Conservation (phyloP, 2,797 vertebrate species). For the Pseudopleuronectes americanus region DNA sequence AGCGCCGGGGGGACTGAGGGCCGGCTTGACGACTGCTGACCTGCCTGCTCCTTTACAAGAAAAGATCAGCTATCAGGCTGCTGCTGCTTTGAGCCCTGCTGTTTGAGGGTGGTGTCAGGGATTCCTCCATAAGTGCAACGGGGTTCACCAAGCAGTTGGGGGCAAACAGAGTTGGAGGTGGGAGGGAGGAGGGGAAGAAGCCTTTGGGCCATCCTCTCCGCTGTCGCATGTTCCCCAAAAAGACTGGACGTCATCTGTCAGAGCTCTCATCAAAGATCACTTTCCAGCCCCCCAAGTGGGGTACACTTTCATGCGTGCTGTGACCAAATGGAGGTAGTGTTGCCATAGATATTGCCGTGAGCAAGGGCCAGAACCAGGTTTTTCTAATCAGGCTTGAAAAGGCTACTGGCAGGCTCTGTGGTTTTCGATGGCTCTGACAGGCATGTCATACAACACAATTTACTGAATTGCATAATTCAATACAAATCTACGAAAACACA, state of each 20-base stretch:
- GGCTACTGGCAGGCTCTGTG: conserved; percentile 57
- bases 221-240: conserved; percentile 47
- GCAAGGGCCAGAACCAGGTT: conserved; percentile 61
- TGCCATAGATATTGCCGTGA: conserved; percentile 57
- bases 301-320: conserved; percentile 73
- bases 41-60: conserved; percentile 80
- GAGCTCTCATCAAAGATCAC: conserved; percentile 74
- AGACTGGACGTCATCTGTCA: conserved; percentile 78
- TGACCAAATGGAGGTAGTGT: conserved; percentile 72
- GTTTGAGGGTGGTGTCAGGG: conserved; percentile 81
- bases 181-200: conserved; percentile 28
- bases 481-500: conserved; percentile 55
- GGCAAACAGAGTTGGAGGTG: conserved; percentile 50
- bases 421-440: conserved; percentile 65
- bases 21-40: conserved; percentile 72
- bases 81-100: conserved; percentile 83
- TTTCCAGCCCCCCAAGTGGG: conserved; percentile 56
- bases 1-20: conserved; percentile 61
- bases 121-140: conserved; percentile 80
- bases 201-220: conserved; percentile 53
- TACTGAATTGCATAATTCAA: conserved; percentile 67
- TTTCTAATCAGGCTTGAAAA: conserved; percentile 73
- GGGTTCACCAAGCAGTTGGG: conserved; percentile 81
- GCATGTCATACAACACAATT: conserved; percentile 68
- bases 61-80: conserved; percentile 76